Conservation (phyloP, 2,888 invertebrate species). For the Sabatieria punctata region DNA sequence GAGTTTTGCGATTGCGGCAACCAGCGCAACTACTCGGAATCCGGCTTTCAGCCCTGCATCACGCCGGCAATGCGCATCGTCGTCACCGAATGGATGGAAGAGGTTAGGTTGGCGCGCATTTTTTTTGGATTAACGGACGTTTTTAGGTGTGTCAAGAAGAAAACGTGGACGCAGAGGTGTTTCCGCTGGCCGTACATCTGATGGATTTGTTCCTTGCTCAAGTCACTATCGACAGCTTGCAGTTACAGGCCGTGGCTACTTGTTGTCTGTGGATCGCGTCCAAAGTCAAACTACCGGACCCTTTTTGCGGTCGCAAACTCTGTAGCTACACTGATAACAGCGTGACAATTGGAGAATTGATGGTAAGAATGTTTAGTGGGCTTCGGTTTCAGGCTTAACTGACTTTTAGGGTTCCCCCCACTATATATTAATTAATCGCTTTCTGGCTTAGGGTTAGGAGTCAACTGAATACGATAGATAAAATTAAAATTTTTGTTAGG, state of each 20-base stretch:
- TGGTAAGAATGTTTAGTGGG: no score
- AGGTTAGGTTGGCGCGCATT: constrained; percentile 46
- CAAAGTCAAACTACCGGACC: constrained; percentile 71
- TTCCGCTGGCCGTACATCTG: constrained; percentile 74
- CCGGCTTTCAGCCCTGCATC: constrained; percentile 67
- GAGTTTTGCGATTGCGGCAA: neutral
- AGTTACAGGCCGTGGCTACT: constrained; percentile 76
- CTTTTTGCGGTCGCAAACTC: constrained; percentile 57
- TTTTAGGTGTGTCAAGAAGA: constrained; percentile 83
- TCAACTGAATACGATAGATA: no score
- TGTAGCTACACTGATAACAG: constrained; percentile 86
- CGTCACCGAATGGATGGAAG: constrained; percentile 91
- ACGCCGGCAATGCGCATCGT: constrained; percentile 75
- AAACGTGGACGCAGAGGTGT: constrained; percentile 78
- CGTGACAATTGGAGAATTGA: constrained; percentile 62
- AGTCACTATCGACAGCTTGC: constrained; percentile 61
- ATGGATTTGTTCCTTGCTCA: constrained; percentile 78
- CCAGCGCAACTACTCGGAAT: constrained; percentile 45
- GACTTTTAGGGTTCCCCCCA: no score
- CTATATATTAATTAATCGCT: no score
- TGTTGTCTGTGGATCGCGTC: constrained; percentile 79
- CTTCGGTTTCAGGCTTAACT: no score
- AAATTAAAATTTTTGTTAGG: no score
- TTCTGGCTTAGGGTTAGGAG: no score
- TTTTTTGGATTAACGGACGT: constrained; percentile 8